Percentiles rank a stretch among this genome's conserved stretches.
Conservation (phyloP, 1,140 invertebrate genomes). For the Psix sp. region DNA sequence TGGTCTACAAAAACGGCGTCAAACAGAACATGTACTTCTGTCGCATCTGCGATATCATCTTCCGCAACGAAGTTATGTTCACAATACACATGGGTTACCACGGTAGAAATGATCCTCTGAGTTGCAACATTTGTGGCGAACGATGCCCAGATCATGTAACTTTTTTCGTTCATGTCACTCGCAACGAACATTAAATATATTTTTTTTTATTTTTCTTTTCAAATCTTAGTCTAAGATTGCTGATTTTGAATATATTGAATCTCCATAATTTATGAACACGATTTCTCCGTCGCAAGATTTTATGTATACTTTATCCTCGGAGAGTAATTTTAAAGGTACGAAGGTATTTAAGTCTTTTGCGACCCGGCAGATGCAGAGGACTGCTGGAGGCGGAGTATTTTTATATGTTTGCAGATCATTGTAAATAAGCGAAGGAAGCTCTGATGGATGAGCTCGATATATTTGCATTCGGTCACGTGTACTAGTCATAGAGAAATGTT, state of each 20-base stretch:
- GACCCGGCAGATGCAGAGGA: neutral
- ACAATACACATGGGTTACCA: conserved; percentile 98
- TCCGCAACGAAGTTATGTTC: conserved; percentile 94
- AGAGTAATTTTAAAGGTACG: neutral
- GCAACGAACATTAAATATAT: conserved; percentile 84
- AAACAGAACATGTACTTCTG: conserved; percentile 79
- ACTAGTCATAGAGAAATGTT: conserved; percentile 16
- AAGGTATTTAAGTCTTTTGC: neutral
- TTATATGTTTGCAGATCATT: neutral
- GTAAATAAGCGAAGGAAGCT: neutral
- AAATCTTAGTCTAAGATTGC: neutral
- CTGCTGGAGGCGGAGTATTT: neutral
- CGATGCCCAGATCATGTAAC: conserved; percentile 87
- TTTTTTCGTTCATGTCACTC: conserved; percentile 94
- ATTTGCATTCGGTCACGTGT: neutral
- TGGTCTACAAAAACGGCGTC: conserved; percentile 18
- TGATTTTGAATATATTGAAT: too few relatives aligned
- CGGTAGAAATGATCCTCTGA: conserved; percentile 91
- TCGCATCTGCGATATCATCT: conserved; percentile 91
- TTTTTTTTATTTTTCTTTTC: neutral
- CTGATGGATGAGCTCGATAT: too few relatives aligned
- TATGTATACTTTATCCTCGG: too few relatives aligned
- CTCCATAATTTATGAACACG: too few relatives aligned
- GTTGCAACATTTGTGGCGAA: conserved; percentile 96
- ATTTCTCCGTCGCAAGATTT: too few relatives aligned